Evolutionary conservation across 2,888 invertebrate genomes (phyloP).

Genomic region (Hedychridium roseum): DNA sequence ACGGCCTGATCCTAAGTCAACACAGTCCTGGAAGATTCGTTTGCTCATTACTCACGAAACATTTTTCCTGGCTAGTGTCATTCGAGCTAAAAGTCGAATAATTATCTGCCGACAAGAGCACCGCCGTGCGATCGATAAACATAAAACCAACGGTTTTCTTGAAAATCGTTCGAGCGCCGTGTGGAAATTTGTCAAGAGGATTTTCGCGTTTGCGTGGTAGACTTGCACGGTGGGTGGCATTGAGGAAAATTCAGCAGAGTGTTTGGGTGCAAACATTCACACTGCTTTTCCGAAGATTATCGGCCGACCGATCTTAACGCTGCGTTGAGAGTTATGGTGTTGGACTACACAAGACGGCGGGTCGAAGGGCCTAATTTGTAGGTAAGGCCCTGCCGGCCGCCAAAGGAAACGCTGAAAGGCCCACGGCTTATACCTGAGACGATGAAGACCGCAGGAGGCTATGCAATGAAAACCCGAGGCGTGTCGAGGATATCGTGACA

Average conservation of each 20-base stretch:
- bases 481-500: slow-evolving; percentile 9
- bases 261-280: too few species aligned
- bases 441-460: slow-evolving; percentile 9
- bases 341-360: not conserved
- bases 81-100: slow-evolving; percentile 17
- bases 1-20: slow-evolving; percentile 35
- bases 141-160: too few species aligned
- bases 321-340: not conserved
- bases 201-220: too few species aligned
- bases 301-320: too few species aligned
- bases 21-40: slow-evolving; percentile 34
- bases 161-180: too few species aligned
- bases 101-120: too few species aligned
- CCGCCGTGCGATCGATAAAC: too few species aligned
- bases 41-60: slow-evolving; percentile 29
- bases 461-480: not conserved
- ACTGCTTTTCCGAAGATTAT: not conserved
- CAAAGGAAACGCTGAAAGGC: slow-evolving; percentile 2
- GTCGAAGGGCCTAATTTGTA: slow-evolving; percentile 24
- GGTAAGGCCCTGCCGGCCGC: slow-evolving; percentile 1
- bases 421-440: slow-evolving; percentile 15
- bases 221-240: too few species aligned
- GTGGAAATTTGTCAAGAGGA: too few species aligned
- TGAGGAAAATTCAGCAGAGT: too few species aligned
- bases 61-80: too few species aligned